Evolutionary conservation across 2,888 invertebrate genomes (phyloP), one percentile per base, ranked within the genome.

Genomic region (Schizaphis graminum): DNA sequence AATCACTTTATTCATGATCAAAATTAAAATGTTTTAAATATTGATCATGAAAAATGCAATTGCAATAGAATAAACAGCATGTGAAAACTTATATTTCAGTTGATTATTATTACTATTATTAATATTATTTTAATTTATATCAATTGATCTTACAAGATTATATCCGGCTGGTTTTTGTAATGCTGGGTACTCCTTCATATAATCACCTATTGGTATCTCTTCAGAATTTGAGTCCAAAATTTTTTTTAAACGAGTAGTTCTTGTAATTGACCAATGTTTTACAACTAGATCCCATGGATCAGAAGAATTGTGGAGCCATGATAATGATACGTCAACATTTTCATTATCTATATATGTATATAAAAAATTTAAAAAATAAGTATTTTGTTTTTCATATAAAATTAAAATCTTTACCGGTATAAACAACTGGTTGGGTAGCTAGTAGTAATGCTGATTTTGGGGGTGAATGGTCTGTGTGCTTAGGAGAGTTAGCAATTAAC

Each of bases 121-220:
- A n/a, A n/a, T n/a, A n/a, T n/a, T n/a, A n/a, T n/a, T n/a, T 28
- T 3, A 28, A 41, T n/a, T n/a, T n/a, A n/a, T n/a, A n/a, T n/a
- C n/a, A n/a, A n/a, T n/a, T n/a, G n/a, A n/a, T n/a, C n/a, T 24
- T 84, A 84, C 84, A 13, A 84, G 84, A 41, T 21, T 88, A 88
- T 88, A 88, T 11, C 56, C 53, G 0, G 41, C 7, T 88, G 53
- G 53, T 35, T 88, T 53, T 56, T 88, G 35, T 35, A 88, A 44
- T 24, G 88, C 88, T 53, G 53, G 88, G 53, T 53, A 88, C 7
- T 88, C 88, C 24, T 53, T 88, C 88, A 88, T 88, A 35, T 88
- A 88, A 21, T 88, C 16, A 35, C 53, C n/a, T 53, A 53, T 24
- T 35, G 88, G 56, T 88, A 88, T 88, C 21, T 88, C n/a, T 88